Evolutionary conservation across 1,140 invertebrate genomes (phyloP).

Genomic region (Achatina immaculata): DNA sequence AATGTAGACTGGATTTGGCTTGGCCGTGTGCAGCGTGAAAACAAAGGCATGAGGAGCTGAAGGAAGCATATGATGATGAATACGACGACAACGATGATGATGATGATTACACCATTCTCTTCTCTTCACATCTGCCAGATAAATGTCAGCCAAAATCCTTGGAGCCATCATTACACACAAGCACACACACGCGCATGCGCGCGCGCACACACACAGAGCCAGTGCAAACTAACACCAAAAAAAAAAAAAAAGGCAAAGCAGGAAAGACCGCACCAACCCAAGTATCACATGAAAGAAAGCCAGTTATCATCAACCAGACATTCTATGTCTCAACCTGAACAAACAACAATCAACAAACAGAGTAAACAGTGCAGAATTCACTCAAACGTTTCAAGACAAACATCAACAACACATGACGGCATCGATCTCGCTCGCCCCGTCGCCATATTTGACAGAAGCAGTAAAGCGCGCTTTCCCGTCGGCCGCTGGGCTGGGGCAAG

Average conservation of each 20-base stretch:
- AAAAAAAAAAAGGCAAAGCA: not conserved
- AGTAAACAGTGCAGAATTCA: not conserved
- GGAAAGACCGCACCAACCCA: no score
- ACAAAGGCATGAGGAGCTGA: no score
- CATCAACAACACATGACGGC: not conserved
- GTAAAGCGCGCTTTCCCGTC: not conserved
- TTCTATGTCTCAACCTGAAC: not conserved
- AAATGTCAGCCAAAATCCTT: no score
- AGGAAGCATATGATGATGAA: no score
- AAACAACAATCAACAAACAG: not conserved
- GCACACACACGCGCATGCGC: not conserved
- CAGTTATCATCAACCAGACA: no score
- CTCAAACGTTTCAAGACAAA: not conserved
- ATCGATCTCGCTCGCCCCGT: not conserved
- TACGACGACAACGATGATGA: no score
- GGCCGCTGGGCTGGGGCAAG: not conserved
- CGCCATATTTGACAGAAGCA: slow-evolving; percentile 7
- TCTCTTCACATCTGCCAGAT: no score
- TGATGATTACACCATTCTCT: no score
- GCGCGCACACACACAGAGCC: not conserved
- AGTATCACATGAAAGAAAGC: no score
- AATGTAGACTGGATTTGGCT: no score
- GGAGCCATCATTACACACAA: no score
- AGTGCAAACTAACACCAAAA: not conserved
- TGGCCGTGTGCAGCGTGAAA: no score